Evolutionary conservation across 2,113 vertebrate genomes (phyloP), one percentile per base, ranked within the genome.

Genomic region (Clarias macrocephalus): DNA sequence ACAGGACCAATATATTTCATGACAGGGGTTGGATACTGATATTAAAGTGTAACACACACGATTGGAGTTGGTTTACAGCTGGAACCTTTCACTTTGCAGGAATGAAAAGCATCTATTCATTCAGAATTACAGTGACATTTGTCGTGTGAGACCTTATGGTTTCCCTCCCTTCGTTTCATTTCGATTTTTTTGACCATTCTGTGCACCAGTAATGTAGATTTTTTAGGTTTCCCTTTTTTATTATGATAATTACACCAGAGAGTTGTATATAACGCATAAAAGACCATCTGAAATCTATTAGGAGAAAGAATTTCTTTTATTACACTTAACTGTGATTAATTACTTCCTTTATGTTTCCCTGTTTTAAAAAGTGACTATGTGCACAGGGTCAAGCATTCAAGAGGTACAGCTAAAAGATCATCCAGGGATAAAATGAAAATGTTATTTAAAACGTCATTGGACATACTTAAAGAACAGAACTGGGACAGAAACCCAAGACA

Each of bases 1-100:
- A 91, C 90, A 89, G 86, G 84, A 87, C 82, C 88, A 85, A 88
- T 91, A 89, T 80, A 89, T 91, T 90, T 90, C 89, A 89, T 86
- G 88, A 89, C 75, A 83, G 89, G 89, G 86, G 85, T 88, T 88
- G 89, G 85, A 90, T 87, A 72, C 59, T 62, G 62, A 82, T 89
- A 87, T 87, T 83, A 91, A 90, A 88, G 85, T 85, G 83, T 81
- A 89, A 88, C 30, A 3, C 66, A 85, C 82, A 88, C 84, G 86
- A 82, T 82, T 87, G 85, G 87, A 88, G 82, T 85, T 66, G 15
- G 81, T 76, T 87, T 87, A 88, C 83, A 60, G 75, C 57, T 86
- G 85, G 85, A 89, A 89, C 87, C 54, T 86, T 90, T 88, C 73
- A 83, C 85, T 87, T 88, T 87, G 52, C 82, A 62, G 70, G 86